Percentiles rank a stretch among this genome's conserved stretches.
Conservation (phyloP, 2,888 invertebrate genomes). For the Germaria angustata region DNA sequence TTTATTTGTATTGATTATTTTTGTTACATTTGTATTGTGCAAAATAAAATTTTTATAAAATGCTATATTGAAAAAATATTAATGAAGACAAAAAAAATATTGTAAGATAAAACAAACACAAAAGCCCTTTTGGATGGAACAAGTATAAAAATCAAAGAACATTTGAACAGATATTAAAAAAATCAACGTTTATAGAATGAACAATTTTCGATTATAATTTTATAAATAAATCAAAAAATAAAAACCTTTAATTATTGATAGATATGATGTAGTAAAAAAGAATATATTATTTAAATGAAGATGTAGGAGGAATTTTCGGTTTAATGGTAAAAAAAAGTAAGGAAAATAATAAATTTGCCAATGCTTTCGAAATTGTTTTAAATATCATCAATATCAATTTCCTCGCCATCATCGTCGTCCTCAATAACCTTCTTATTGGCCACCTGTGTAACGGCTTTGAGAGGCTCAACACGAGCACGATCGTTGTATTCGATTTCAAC, state of each 20-base stretch:
- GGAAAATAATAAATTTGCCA: conserved; percentile 16
- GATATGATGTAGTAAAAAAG: neutral
- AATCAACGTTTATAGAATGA: neutral
- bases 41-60: conserved; percentile 59
- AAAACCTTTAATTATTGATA: neutral
- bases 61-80: conserved; percentile 20
- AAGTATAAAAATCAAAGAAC: neutral
- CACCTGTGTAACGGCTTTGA: conserved; percentile 83
- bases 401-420: conserved; percentile 88
- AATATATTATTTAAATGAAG: neutral
- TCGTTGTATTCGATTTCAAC: conserved; percentile 93
- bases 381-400: conserved; percentile 96
- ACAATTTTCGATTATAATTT: neutral
- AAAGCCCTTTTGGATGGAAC: conserved; percentile 52
- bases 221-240: conserved; percentile 55
- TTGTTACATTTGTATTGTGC: conserved; percentile 29
- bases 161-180: conserved; percentile 26
- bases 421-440: conserved; percentile 80
- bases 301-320: neutral
- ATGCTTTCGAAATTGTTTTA: conserved; percentile 80
- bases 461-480: conserved; percentile 88
- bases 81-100: neutral
- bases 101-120: conserved; percentile 32
- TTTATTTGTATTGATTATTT: conserved; percentile 2
- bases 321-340: neutral